Base-by-base conservation (phyloP, 2,888 invertebrate genomes). In the Stramonita haemastoma region DNA sequence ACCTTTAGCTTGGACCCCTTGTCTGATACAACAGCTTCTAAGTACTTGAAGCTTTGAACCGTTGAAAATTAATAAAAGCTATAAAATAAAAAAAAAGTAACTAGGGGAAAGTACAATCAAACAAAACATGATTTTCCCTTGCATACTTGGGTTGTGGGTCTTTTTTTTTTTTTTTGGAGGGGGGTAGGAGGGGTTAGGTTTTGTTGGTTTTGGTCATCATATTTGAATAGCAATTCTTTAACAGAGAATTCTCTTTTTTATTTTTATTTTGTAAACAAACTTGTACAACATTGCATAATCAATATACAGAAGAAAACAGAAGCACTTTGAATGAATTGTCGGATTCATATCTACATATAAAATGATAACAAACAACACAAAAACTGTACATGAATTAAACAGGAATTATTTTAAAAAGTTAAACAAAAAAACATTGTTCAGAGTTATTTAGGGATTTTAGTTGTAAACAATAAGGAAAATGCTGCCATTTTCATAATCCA, bases 401-500 rank as follows among this genome's bases (percentile, higher is more conserved):
- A 6, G 13, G n/a, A 73, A 73, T 73, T n/a, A n/a, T 26, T n/a
- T 73, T 73, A 0, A 79, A 32, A 32, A 79, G 77, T 36, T 26
- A 29, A 46, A 83, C 79, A 26, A 46, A 46, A 60, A 83, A 22
- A 83, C 26, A 83, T 36, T 17, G 32, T 4, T 79, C 32, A 1
- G 13, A 32, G 34, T 32, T 79, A 26, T 32, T 34, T 79, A 15
- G 17, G 29, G 34, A 11, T 32, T 73, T 79, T 19, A 79, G 19
- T 13, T 79, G 29, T 17, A 79, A 32, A 46, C 46, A 83, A 8
- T 46, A 36, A 8, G 13, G 46, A 83, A 83, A 83, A 83, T 83
- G 81, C 81, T 83, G 81, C 81, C 81, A 46, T 83, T 36, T 83
- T 29, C 46, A 83, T 26, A 83, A 83, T 13, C 29, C 29, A 26